These are phyloP conservation scores for Unio delphinus DNA, from an alignment of 2,888 invertebrate species.

Conservation along the genomic window DNA sequence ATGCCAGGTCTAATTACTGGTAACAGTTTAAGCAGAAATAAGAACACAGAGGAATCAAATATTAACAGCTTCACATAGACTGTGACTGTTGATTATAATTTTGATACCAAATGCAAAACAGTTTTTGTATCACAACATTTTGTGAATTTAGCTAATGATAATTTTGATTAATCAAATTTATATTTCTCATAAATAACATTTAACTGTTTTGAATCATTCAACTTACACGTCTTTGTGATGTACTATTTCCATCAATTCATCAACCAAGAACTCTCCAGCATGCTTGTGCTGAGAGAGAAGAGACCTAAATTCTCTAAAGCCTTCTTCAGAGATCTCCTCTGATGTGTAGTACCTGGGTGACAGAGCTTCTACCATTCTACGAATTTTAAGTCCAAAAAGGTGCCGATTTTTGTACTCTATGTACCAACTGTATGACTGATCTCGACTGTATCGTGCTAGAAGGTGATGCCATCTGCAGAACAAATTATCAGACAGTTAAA, in stretches of 20 bases:
- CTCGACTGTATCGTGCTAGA: conserved; percentile 28
- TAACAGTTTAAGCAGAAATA: too few relatives aligned
- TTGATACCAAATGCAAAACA: too few relatives aligned
- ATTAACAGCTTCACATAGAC: too few relatives aligned
- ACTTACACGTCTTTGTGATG: conserved; percentile 35
- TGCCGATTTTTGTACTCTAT: conserved; percentile 38
- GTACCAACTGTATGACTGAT: conserved; percentile 30
- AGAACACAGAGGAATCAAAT: too few relatives aligned
- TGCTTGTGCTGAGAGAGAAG: conserved; percentile 33
- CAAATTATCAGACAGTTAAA: background rate
- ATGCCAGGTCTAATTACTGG: too few relatives aligned
- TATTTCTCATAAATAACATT: too few relatives aligned
- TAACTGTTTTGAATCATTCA: too few relatives aligned
- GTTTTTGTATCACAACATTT: too few relatives aligned
- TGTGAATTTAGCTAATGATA: too few relatives aligned
- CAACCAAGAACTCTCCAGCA: conserved; percentile 38
- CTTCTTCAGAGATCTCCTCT: conserved; percentile 49
- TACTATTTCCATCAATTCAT: conserved; percentile 45
- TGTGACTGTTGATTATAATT: too few relatives aligned
- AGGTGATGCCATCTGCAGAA: conserved; percentile 48
- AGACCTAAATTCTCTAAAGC: conserved; percentile 34
- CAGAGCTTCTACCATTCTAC: conserved; percentile 22
- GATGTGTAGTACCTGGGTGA: conserved; percentile 39
- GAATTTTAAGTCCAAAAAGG: conserved; percentile 24
- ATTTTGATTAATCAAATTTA: too few relatives aligned